Evolutionary conservation across 2,888 invertebrate species (phyloP).

Genomic region (Drosophila seclusa): DNA sequence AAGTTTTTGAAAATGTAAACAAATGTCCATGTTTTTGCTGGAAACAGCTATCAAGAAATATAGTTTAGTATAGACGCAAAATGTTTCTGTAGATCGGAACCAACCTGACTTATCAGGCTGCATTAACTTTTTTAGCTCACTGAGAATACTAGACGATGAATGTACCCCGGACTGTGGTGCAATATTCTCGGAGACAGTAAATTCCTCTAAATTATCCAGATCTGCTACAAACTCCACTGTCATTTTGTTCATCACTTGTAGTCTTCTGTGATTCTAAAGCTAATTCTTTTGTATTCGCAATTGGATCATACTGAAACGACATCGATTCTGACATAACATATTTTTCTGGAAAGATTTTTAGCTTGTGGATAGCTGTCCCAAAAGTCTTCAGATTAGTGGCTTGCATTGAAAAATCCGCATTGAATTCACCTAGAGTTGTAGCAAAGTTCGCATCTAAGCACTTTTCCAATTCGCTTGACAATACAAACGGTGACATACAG

Average conservation of each 20-base stretch:
- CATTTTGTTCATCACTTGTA: neutral
- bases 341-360: constrained; percentile 15
- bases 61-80: neutral
- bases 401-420: constrained; percentile 21
- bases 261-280: neutral
- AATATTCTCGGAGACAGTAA: neutral
- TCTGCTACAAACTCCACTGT: constrained; percentile 4
- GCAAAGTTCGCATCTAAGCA: neutral
- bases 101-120: neutral
- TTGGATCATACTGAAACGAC: constrained; percentile 14
- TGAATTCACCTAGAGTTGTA: neutral
- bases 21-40: neutral
- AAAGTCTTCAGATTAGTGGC: constrained; percentile 7
- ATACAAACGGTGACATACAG: constrained; percentile 1
- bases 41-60: neutral
- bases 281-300: neutral
- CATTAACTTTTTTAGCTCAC: neutral
- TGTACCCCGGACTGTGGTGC: neutral
- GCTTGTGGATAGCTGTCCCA: constrained; percentile 3
- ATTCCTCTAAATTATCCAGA: neutral
- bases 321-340: constrained; percentile 13
- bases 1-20: neutral
- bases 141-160: neutral
- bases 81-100: neutral
- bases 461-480: constrained; percentile 13